Percentiles rank a stretch among this genome's conserved stretches.
Conservation (phyloP, 2,797 vertebrate species). For the Florisuga fusca region DNA sequence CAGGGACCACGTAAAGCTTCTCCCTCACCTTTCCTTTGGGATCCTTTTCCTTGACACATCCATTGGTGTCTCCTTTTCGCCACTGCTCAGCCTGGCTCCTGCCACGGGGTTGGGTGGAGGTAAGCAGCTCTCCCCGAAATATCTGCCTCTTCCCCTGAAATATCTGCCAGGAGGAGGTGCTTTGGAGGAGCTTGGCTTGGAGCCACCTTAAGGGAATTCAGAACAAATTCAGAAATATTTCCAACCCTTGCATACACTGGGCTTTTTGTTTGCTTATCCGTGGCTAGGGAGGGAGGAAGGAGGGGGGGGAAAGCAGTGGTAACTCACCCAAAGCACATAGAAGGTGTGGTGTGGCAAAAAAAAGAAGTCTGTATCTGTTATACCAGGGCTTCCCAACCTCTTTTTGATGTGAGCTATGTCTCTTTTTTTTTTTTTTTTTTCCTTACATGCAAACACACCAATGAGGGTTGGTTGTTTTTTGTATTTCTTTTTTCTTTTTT, state of each 20-base stretch:
- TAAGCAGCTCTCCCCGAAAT: background rate
- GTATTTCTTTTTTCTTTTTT: background rate
- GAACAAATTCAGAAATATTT: slow-evolving; percentile 53
- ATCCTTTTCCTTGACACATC: background rate
- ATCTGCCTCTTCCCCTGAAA: slow-evolving; percentile 44
- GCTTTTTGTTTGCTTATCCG: slow-evolving; percentile 26
- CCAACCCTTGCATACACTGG: background rate
- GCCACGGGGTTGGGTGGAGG: background rate
- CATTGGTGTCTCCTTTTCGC: background rate
- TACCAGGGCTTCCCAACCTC: slow-evolving; percentile 68
- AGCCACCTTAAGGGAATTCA: slow-evolving; percentile 25
- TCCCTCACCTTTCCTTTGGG: background rate
- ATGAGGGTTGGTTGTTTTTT: background rate
- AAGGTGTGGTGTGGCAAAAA: slow-evolving; percentile 26
- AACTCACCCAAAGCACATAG: slow-evolving; percentile 23
- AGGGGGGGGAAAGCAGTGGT: slow-evolving; percentile 31
- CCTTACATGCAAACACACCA: too few species aligned
- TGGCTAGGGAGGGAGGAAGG: background rate
- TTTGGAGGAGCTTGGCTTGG: slow-evolving; percentile 57
- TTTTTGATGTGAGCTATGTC: fast-evolving
- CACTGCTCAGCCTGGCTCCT: slow-evolving; percentile 1
- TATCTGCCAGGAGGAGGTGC: slow-evolving; percentile 66
- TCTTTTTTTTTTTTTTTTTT: background rate
- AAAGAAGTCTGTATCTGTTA: slow-evolving; percentile 50
- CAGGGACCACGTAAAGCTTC: background rate